These are phyloP conservation scores for Ptychobarbus kaznakovi DNA, from an alignment of 2,797 vertebrate genomes.

Conservation along the genomic window DNA sequence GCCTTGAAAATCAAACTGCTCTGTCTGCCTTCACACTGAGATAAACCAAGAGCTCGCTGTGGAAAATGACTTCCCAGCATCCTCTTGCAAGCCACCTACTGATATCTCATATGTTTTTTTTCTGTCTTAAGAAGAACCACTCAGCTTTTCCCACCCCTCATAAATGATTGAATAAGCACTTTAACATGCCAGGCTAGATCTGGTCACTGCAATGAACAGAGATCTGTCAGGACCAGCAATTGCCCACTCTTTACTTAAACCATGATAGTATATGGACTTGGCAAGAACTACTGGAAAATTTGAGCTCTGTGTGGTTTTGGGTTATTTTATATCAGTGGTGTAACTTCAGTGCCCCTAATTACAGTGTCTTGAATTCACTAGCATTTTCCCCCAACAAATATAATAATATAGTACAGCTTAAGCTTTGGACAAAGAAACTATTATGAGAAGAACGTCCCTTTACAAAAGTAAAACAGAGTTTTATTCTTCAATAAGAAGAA, in stretches of 20 bases:
- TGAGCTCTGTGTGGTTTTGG: constrained; percentile 24
- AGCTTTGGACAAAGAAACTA: constrained; percentile 6
- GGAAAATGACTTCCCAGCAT: constrained; percentile 60
- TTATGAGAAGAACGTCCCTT: neutral
- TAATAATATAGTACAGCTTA: constrained; percentile 19
- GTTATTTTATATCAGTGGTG: constrained; percentile 17
- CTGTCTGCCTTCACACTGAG: constrained; percentile 56
- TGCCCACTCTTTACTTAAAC: neutral
- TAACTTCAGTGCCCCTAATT: constrained; percentile 24
- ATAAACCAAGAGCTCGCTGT: constrained; percentile 58
- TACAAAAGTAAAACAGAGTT: neutral
- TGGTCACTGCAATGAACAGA: constrained; percentile 50
- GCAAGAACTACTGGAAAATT: constrained; percentile 11
- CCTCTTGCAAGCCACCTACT: constrained; percentile 54
- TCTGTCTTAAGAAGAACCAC: constrained; percentile 1
- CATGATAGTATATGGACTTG: neutral
- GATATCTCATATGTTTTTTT: constrained; percentile 52
- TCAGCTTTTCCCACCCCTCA: constrained; percentile 35
- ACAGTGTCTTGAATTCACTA: constrained; percentile 18
- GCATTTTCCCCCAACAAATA: constrained; percentile 26
- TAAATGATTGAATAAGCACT: constrained; percentile 58
- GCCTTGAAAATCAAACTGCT: constrained; percentile 50
- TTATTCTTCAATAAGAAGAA: neutral
- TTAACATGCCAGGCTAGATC: constrained; percentile 48
- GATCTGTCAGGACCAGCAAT: constrained; percentile 23